Evolutionary conservation across 2,888 invertebrate genomes (phyloP).

Genomic region (Baccha elongata): DNA sequence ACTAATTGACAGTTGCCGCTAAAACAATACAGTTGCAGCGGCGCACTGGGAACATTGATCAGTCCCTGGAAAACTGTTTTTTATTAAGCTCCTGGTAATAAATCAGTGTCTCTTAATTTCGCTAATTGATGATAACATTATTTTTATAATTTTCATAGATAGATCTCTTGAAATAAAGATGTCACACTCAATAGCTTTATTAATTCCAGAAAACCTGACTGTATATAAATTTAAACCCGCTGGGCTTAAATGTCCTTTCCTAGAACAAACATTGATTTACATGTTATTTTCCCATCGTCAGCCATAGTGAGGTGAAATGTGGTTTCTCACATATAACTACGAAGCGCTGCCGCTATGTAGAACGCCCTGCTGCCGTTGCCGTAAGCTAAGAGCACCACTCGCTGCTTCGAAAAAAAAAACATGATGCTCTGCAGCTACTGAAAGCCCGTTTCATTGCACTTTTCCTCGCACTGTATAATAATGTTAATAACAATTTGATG

Average conservation of each 20-base stretch:
- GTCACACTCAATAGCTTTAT: constrained; percentile 49
- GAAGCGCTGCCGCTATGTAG: constrained; percentile 9
- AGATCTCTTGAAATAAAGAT: constrained; percentile 48
- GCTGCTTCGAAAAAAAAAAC: constrained; percentile 1
- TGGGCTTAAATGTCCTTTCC: constrained; percentile 49
- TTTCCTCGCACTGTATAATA: constrained; percentile 71
- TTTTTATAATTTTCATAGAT: constrained; percentile 32
- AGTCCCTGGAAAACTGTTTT: too few relatives aligned
- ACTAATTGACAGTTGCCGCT: too few relatives aligned
- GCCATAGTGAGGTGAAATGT: constrained; percentile 17
- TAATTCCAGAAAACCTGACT: constrained; percentile 22
- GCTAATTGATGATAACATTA: constrained; percentile 24
- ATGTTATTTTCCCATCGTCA: constrained; percentile 43
- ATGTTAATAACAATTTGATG: constrained; percentile 73
- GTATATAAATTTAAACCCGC: constrained; percentile 26
- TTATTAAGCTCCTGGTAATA: too few relatives aligned
- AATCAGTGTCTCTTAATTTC: too few relatives aligned
- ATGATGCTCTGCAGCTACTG: constrained; percentile 28
- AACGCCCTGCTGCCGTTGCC: constrained; percentile 16
- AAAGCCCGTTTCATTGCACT: constrained; percentile 54
- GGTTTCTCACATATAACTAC: constrained; percentile 61
- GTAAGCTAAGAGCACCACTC: constrained; percentile 15
- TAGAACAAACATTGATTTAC: constrained; percentile 53
- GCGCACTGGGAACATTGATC: too few relatives aligned
- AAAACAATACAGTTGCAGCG: too few relatives aligned